These are phyloP conservation scores for Chaetops frenatus DNA, from an alignment of 2,113 vertebrate species.

Conservation along the genomic window DNA sequence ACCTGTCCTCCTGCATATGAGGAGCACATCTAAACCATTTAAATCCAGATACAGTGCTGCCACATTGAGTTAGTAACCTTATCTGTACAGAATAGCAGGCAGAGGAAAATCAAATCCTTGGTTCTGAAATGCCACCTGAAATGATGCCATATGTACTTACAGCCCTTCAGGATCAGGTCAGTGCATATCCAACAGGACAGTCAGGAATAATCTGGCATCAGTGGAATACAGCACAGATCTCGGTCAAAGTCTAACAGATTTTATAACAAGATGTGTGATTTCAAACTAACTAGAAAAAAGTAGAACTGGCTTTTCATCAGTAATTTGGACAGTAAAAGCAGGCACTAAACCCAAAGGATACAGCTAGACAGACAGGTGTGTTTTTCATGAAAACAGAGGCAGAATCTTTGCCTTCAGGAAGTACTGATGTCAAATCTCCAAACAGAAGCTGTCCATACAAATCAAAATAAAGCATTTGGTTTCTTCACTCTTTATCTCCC, in stretches of 20 bases:
- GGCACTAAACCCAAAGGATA: neutral
- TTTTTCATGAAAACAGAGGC: neutral
- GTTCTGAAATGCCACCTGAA: neutral
- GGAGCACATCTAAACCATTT: neutral
- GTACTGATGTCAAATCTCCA: neutral
- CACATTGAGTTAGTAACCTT: neutral
- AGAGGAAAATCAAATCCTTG: neutral
- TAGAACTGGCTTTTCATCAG: neutral
- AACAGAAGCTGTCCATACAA: neutral
- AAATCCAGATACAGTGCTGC: neutral
- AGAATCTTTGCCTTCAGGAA: neutral
- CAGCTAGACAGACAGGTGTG: neutral
- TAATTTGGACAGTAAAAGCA: neutral
- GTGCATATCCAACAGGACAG: neutral
- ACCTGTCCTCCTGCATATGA: neutral
- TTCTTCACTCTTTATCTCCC: neutral
- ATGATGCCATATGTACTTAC: rapidly evolving
- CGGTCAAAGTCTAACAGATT: neutral
- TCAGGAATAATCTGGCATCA: neutral
- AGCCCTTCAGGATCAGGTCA: neutral
- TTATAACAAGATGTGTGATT: neutral
- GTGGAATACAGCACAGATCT: neutral
- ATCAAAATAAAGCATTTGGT: neutral
- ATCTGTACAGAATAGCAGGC: neutral
- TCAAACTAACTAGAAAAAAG: neutral